Evolutionary conservation across 2,113 vertebrate genomes (phyloP).

Genomic region (Ibidorhyncha struthersii): DNA sequence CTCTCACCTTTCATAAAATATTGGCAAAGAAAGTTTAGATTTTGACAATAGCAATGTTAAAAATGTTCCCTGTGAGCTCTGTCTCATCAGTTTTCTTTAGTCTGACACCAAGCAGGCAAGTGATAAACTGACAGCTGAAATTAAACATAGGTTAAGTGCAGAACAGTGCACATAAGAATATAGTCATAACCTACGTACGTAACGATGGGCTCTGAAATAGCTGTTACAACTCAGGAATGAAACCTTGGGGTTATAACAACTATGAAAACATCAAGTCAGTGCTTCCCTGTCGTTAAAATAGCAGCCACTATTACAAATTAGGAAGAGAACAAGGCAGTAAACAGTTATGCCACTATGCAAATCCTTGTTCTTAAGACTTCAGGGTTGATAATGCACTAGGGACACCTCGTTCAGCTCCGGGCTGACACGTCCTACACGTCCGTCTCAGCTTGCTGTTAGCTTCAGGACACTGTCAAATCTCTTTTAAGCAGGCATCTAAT

Average conservation of each 20-base stretch:
- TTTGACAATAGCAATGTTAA: background rate
- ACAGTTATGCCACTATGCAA: background rate
- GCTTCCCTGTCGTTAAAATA: background rate
- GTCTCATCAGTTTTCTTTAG: background rate
- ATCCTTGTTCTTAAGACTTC: background rate
- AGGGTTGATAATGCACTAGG: background rate
- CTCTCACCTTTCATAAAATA: background rate
- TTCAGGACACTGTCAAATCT: background rate
- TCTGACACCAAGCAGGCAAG: background rate
- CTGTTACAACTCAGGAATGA: background rate
- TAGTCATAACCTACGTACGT: background rate
- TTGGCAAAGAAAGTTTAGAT: background rate
- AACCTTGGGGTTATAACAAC: background rate
- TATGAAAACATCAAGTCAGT: background rate
- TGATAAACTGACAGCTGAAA: background rate
- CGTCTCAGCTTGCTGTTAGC: background rate
- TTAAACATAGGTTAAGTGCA: background rate
- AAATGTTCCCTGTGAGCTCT: background rate
- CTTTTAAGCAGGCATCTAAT: background rate
- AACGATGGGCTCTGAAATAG: background rate
- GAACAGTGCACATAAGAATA: background rate
- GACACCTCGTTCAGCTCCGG: background rate
- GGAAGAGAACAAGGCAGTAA: background rate
- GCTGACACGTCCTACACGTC: background rate
- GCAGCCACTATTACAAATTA: background rate